These are phyloP conservation scores for Drosophila kuntzei DNA, from an alignment of 2,888 invertebrate species.

Conservation along the genomic window DNA sequence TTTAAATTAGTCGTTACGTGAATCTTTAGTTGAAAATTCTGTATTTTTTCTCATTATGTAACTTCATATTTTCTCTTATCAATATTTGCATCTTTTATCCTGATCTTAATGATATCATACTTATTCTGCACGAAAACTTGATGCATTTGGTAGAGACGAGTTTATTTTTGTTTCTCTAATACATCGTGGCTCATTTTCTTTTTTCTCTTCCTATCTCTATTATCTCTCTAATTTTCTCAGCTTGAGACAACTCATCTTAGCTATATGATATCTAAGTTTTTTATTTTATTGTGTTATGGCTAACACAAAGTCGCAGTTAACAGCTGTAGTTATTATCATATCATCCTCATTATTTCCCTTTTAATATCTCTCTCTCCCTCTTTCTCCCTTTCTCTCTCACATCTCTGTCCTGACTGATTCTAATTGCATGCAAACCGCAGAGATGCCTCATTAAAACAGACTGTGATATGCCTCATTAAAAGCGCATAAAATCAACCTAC, in stretches of 20 bases:
- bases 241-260: neutral
- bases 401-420: neutral
- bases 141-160: no score
- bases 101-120: neutral
- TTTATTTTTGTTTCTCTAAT: no score
- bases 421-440: slow-evolving; percentile 59
- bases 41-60: neutral
- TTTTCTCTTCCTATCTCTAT: no score
- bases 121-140: neutral
- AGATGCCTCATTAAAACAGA: slow-evolving; percentile 66
- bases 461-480: slow-evolving; percentile 71
- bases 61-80: neutral
- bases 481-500: slow-evolving; percentile 34
- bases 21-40: no score
- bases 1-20: no score
- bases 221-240: no score
- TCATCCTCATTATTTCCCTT: slow-evolving; percentile 1
- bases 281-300: neutral
- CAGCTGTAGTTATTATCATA: slow-evolving; percentile 2
- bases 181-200: no score
- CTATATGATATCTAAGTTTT: neutral
- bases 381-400: neutral
- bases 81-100: neutral
- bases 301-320: neutral
- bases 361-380: neutral